Conservation (phyloP, 2,113 vertebrate genomes). For the Myrmecophaga tridactyla region DNA sequence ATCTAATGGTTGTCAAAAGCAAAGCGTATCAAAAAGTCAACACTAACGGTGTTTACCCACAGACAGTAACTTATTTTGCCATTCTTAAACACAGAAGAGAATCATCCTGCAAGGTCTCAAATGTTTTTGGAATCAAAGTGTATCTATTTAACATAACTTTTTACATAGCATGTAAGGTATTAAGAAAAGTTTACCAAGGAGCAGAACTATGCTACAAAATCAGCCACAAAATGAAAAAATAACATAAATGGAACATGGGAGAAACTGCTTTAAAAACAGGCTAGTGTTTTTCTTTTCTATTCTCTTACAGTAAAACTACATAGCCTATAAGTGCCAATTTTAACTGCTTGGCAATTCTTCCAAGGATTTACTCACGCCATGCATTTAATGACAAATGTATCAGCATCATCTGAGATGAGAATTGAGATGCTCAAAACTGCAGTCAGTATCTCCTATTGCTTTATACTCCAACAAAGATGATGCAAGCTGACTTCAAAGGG, state of each 20-base stretch:
- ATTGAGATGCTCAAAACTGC: slow-evolving; percentile 54
- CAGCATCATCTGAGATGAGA: slow-evolving; percentile 38
- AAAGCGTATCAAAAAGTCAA: neutral
- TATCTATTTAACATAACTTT: neutral
- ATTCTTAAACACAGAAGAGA: neutral
- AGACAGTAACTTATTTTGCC: neutral
- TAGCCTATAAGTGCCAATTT: slow-evolving; percentile 20
- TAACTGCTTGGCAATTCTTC: slow-evolving; percentile 52
- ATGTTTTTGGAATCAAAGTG: neutral
- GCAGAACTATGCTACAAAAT: neutral
- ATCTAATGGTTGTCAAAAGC: neutral
- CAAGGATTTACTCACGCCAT: slow-evolving; percentile 42
- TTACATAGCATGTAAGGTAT: neutral
- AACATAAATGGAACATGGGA: neutral
- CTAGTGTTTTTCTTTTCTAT: neutral
- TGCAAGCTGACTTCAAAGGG: slow-evolving; percentile 77
- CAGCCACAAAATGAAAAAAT: neutral
- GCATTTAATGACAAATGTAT: slow-evolving; percentile 62
- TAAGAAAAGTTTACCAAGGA: neutral
- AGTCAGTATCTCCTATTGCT: slow-evolving; percentile 63
- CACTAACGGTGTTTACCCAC: neutral
- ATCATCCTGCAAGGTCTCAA: neutral
- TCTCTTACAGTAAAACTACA: neutral
- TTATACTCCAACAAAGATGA: slow-evolving; percentile 75
- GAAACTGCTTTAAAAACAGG: slow-evolving; percentile 17